Conservation (phyloP, 2,113 vertebrate genomes). For the Thymallus thymallus region DNA sequence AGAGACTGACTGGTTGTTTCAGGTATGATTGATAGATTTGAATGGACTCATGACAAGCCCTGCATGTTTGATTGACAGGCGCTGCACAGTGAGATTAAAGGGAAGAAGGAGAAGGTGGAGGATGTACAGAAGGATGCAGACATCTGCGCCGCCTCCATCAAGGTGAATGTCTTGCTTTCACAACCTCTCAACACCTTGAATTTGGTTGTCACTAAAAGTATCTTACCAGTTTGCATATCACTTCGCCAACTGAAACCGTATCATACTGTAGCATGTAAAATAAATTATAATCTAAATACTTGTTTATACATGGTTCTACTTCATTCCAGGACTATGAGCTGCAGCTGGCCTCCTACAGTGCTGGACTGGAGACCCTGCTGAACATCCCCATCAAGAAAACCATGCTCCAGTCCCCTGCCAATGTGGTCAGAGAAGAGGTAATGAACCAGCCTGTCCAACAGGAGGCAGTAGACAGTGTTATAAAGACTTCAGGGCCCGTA, state of each 20-base stretch:
- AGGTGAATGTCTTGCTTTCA: conserved; percentile 70
- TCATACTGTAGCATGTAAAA: not conserved
- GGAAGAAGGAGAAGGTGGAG: conserved; percentile 90
- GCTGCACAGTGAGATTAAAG: conserved; percentile 89
- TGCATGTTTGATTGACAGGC: conserved; percentile 67
- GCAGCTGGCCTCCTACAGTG: conserved; percentile 89
- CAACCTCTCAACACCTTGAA: not conserved
- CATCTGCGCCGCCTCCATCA: conserved; percentile 84
- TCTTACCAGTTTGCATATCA: too few relatives aligned
- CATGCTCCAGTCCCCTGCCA: conserved; percentile 88
- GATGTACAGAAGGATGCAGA: conserved; percentile 87
- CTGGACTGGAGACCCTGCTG: conserved; percentile 89
- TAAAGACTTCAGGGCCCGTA: too few relatives aligned
- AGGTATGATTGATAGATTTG: conserved; percentile 1
- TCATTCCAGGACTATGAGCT: conserved; percentile 89
- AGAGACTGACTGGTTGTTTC: not conserved
- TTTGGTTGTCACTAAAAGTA: not conserved
- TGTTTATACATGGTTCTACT: not conserved
- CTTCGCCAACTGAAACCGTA: too few relatives aligned
- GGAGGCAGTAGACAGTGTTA: not conserved
- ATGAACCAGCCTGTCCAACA: not conserved
- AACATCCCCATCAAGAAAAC: conserved; percentile 93
- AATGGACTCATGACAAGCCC: not conserved
- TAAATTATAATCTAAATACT: not conserved
- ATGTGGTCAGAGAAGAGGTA: conserved; percentile 89